Evolutionary conservation across 2,797 vertebrate genomes (phyloP), one percentile per base, ranked within the genome.

Genomic region (Todus mexicanus): DNA sequence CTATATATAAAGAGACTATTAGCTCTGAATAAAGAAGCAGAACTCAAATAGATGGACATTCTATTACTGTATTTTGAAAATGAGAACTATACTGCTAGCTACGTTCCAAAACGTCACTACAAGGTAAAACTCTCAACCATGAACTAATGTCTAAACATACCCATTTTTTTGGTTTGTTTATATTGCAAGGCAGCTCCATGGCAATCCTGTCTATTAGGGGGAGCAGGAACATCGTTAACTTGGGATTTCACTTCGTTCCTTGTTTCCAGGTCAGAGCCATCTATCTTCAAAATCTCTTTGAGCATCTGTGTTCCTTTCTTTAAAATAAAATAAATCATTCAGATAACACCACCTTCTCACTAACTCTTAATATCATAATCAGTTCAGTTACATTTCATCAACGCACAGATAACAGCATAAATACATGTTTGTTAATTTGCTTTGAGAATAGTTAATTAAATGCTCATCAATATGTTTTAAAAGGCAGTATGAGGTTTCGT

Each of bases 231-330:
- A 90, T 97, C 96, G 83, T 87, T 88, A 77, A 93, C 63, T 96
- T 84, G 96, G 17, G 72, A 95, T 64, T 97, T 98, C 37, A 74
- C 61, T 87, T 98, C 97, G 59, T 95, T 98, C 63, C 94, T 97
- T 47, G 93, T 94, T 86, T 97, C 98, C 94, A 94, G 35, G 89
- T 98, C 98, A 53, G 98, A 95, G 51, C 97, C 89, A 93, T 99
- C 99, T 65, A 99, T 99, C 97, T 99, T 99, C 78, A 99, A 97
- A 98, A 99, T 99, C 97, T 99, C 99, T 97, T 99, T 99, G 40
- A 99, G 97, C 97, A 99, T 98, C 96, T 98, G 97, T 15, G 99
- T 99, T 95, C 99, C 99, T 96, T 99, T 99, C 99, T 99, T 94
- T 92, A 87, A 82, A 92, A 91, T 10, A 64, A 89, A 94, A 87